Conservation (phyloP, 2,113 vertebrate genomes). For the Austrofundulus limnaeus region DNA sequence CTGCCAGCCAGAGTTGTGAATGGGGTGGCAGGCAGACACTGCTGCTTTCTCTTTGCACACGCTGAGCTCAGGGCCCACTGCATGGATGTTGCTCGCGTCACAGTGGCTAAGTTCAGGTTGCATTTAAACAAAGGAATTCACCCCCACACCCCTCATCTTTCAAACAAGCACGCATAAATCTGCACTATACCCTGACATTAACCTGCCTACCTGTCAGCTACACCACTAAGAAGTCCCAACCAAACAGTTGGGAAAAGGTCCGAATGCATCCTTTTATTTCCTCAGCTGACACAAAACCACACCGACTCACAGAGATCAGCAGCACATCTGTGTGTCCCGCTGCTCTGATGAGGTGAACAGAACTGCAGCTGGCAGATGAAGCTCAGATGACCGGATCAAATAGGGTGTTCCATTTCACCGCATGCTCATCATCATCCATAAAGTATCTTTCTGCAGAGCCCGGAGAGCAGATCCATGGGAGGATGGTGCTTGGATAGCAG, state of each 20-base stretch:
- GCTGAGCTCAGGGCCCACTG: constrained; percentile 58
- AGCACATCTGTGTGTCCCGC: constrained; percentile 26
- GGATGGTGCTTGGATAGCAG: constrained; percentile 60
- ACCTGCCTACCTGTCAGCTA: constrained; percentile 6
- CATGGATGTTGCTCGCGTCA: constrained; percentile 56
- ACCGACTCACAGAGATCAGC: constrained; percentile 13
- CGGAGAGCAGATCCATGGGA: constrained; percentile 43
- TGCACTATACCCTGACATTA: constrained; percentile 30
- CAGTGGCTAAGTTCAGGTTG: constrained; percentile 66
- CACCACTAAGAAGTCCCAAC: constrained; percentile 7
- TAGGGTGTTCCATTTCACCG: constrained; percentile 50
- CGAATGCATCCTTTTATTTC: constrained; percentile 12
- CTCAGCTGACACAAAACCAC: constrained; percentile 16
- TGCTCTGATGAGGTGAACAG: constrained; percentile 26
- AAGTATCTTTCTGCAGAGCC: constrained; percentile 58
- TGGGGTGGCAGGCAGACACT: constrained; percentile 50
- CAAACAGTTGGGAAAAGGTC: constrained; percentile 9
- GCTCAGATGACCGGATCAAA: constrained; percentile 50
- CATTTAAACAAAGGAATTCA: constrained; percentile 72
- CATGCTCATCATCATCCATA: constrained; percentile 61
- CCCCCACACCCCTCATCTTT: constrained; percentile 45
- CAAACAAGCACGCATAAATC: constrained; percentile 42
- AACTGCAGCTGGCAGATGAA: constrained; percentile 48
- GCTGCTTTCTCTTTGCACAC: constrained; percentile 17
- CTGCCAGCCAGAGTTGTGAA: constrained; percentile 72